Percentiles rank a stretch among this genome's conserved stretches.
These are phyloP conservation scores for Tringa solitaria DNA, from an alignment of 2,113 vertebrate species.

Conservation along the genomic window DNA sequence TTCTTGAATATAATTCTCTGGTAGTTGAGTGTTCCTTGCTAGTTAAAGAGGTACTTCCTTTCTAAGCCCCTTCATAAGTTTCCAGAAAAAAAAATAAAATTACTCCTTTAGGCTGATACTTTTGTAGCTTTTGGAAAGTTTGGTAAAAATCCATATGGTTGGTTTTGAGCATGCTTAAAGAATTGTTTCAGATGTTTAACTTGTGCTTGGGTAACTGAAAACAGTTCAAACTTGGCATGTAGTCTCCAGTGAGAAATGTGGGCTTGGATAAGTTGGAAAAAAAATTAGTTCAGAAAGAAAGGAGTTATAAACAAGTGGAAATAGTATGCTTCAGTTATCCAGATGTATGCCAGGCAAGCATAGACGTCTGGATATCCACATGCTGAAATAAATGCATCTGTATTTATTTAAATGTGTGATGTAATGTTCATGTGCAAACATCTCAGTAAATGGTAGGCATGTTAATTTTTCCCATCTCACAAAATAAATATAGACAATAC, in stretches of 20 bases:
- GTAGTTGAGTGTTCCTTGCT: neutral
- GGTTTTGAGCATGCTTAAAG: constrained; percentile 50
- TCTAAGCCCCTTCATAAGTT: constrained; percentile 45
- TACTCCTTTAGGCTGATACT: constrained; percentile 28
- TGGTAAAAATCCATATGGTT: constrained; percentile 59
- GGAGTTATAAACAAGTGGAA: constrained; percentile 69
- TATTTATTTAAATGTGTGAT: constrained; percentile 68
- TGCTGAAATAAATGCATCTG: constrained; percentile 63
- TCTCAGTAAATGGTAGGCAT: constrained; percentile 63
- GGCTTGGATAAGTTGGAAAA: constrained; percentile 60
- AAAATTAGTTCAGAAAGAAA: constrained; percentile 67
- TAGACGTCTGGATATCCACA: constrained; percentile 51
- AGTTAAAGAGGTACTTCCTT: constrained; percentile 39
- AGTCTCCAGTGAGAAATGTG: constrained; percentile 60
- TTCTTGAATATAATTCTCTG: neutral
- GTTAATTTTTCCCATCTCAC: constrained; percentile 64
- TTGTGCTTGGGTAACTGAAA: constrained; percentile 63
- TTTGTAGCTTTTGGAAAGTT: constrained; percentile 55
- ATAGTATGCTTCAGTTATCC: constrained; percentile 57
- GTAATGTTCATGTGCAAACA: constrained; percentile 69
- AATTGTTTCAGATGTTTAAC: constrained; percentile 65
- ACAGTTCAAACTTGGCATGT: constrained; percentile 58
- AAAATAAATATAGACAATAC: constrained; percentile 55
- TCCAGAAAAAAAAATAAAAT: neutral
- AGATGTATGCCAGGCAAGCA: constrained; percentile 65